Evolutionary conservation across 2,797 vertebrate genomes (phyloP).

Genomic region (Eremophila alpestris): DNA sequence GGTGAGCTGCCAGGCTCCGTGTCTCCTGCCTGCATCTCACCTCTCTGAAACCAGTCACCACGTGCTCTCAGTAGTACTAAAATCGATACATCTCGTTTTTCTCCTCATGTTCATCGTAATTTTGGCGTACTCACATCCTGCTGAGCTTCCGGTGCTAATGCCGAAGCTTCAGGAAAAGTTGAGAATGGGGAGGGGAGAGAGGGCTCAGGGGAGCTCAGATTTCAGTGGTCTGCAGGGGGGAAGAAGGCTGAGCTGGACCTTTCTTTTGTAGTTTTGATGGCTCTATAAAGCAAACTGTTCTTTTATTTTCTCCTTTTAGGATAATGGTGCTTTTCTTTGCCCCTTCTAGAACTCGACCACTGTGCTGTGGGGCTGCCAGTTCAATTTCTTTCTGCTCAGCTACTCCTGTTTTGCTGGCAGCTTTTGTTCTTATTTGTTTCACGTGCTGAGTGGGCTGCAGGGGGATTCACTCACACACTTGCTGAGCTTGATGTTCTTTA

Average conservation of each 20-base stretch:
- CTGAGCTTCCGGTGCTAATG: neutral
- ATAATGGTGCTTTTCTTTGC: neutral
- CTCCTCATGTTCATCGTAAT: accelerated
- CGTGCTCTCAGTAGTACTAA: neutral
- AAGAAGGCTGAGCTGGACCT: neutral
- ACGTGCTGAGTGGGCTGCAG: neutral
- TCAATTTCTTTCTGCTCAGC: constrained; percentile 54
- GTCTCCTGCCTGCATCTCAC: neutral
- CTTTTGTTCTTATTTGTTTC: neutral
- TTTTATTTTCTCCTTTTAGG: neutral
- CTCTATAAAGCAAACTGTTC: neutral
- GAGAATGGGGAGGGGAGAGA: neutral
- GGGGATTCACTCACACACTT: neutral
- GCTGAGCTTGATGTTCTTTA: neutral
- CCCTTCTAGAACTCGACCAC: neutral
- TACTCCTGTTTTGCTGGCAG: constrained; percentile 6
- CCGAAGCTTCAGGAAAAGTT: neutral
- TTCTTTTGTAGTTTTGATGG: neutral
- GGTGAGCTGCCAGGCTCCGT: neutral
- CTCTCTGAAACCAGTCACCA: neutral
- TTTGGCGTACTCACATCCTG: neutral
- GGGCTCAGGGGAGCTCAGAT: neutral
- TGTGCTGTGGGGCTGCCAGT: neutral
- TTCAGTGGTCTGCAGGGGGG: neutral
- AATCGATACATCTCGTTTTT: neutral